Base-by-base conservation (phyloP, 2,888 invertebrate species). In the Ectropis crepuscularia region DNA sequence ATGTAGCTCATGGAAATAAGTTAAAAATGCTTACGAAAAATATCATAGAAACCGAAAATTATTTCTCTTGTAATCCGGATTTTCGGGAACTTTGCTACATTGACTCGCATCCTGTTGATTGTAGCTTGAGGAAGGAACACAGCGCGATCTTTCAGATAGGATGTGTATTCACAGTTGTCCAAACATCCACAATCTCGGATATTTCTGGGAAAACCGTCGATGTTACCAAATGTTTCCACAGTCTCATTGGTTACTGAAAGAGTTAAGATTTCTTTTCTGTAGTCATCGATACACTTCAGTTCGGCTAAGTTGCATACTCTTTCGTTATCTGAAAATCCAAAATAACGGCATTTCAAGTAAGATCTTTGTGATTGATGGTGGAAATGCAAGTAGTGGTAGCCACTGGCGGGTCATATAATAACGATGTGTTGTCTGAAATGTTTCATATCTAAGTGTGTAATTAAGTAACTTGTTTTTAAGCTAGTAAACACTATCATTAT, bases 21-120 rank as follows among this genome's bases (percentile, higher is more conserved):
- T 39, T 1, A 51, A 28, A 43, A 5, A 51, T 72, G 86, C 91
- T 87, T 87, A 96, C 96, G 94, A 73, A 96, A 81, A 46, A 96
- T 93, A 82, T 96, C 96, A 5, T 94, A 94, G 73, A 95, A 94
- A 67, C 95, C 95, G 79, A 96, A 96, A 53, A 96, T 93, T 1
- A 95, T 93, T 74, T 95, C 95, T 49, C 96, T 91, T 65, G 94
- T 94, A 49, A 96, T 86, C 73, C 96, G 92, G 81, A 95, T 94
- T 86, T 95, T 95, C 0, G 96, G 96, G 81, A 95, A 96, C 48
- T 94, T 93, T 43, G 94, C 93, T 47, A 96, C 92, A 48, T 94
- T 94, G 11, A 92, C 78, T 68, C 82, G 84, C n/a, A 92, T 63
- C 61, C 77, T 73, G 47, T 83, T 87, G 49, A 81, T 69, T 0